Percentiles rank a stretch among this genome's conserved stretches.
These are phyloP conservation scores for Orthonyx spaldingii DNA, from an alignment of 2,113 vertebrate genomes.

Conservation along the genomic window DNA sequence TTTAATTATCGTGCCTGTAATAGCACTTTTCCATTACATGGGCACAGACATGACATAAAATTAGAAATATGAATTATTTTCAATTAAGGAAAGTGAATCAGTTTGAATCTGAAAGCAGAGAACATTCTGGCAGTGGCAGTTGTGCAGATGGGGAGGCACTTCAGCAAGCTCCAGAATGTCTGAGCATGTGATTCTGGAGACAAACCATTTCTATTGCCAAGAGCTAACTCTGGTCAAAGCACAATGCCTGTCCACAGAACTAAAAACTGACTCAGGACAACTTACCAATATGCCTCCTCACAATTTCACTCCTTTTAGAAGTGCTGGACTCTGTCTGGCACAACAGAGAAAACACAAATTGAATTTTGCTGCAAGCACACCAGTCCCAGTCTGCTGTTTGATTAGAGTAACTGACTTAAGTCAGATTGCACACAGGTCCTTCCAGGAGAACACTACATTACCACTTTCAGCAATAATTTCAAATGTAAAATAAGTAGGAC, in stretches of 20 bases:
- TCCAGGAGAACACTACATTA: background rate
- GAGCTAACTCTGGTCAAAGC: background rate
- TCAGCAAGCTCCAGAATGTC: background rate
- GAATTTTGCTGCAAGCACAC: slow-evolving; percentile 17
- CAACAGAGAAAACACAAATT: slow-evolving; percentile 14
- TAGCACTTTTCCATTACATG: background rate
- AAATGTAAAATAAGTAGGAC: background rate
- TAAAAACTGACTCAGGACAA: background rate
- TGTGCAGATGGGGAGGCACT: background rate
- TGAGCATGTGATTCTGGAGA: background rate
- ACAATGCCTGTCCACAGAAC: background rate
- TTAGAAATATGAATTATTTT: slow-evolving; percentile 18
- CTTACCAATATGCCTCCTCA: background rate
- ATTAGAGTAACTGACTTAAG: background rate
- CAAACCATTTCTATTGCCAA: background rate
- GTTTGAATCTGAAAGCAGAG: background rate
- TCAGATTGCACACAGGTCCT: background rate
- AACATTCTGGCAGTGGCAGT: background rate
- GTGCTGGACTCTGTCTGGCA: background rate
- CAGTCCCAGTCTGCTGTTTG: background rate
- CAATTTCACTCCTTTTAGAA: background rate
- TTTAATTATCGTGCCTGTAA: background rate
- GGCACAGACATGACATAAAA: background rate
- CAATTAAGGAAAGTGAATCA: background rate
- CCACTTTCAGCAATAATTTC: background rate